Evolutionary conservation across 1,140 invertebrate genomes (phyloP).

Genomic region (Panagrolaimus sp.): DNA sequence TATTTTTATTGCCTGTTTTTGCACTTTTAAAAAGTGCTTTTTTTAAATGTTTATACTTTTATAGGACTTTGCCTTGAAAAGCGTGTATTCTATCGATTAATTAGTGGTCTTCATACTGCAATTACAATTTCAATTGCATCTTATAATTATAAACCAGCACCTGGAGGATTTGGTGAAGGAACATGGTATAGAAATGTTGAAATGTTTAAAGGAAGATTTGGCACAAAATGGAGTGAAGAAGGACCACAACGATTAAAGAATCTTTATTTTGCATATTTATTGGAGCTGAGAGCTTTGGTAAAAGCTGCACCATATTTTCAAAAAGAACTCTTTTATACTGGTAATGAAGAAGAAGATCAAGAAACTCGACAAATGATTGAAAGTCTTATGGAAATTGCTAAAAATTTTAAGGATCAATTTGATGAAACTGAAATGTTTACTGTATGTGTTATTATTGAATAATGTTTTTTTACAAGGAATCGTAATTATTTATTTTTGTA

Average conservation of each 20-base stretch:
- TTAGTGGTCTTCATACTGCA: conserved; percentile 92
- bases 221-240: conserved; percentile 76
- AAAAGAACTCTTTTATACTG: conserved; percentile 82
- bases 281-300: conserved; percentile 79
- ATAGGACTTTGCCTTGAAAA: conserved; percentile 68
- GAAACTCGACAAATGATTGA: conserved; percentile 77
- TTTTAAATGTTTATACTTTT: conserved; percentile 59
- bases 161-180: conserved; percentile 61
- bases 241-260: conserved; percentile 89
- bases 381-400: conserved; percentile 69
- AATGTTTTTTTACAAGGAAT: too few species aligned
- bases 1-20: conserved; percentile 68
- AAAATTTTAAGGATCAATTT: conserved; percentile 83
- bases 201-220: conserved; percentile 81
- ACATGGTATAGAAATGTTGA: conserved; percentile 79
- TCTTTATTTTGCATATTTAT: conserved; percentile 89
- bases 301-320: conserved; percentile 88
- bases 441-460: conserved; percentile 63
- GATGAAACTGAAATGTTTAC: conserved; percentile 91
- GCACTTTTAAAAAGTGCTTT: too few species aligned
- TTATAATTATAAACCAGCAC: conserved; percentile 57
- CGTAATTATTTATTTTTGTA: conserved; percentile 23
- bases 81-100: conserved; percentile 84
- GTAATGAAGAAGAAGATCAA: conserved; percentile 74
- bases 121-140: conserved; percentile 73